Evolutionary conservation across 2,888 invertebrate genomes (phyloP).

Genomic region (Hirtodrosophila confusa): DNA sequence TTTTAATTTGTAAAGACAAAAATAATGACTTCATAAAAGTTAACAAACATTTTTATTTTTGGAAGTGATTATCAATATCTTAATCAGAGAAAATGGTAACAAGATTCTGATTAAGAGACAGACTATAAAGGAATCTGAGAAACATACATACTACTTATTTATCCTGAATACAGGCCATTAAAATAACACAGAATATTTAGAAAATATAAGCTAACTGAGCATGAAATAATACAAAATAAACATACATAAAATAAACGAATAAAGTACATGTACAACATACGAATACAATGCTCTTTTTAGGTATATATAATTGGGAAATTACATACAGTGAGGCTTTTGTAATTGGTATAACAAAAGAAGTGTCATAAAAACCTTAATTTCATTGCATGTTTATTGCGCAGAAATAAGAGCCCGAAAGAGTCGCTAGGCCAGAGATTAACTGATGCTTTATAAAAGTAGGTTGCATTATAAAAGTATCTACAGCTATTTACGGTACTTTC

Average conservation of each 20-base stretch:
- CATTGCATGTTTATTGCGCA: constrained; percentile 49
- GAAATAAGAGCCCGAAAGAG: constrained; percentile 45
- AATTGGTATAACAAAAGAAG: constrained; percentile 24
- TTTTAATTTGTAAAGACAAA: constrained; percentile 2
- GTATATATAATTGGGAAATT: too few species aligned
- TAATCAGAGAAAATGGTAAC: too few species aligned
- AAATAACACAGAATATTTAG: too few species aligned
- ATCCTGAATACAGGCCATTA: too few species aligned
- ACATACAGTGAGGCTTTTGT: background rate
- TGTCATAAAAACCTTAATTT: constrained; percentile 60
- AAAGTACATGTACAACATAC: constrained; percentile 8
- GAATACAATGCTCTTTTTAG: background rate
- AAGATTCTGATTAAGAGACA: too few species aligned
- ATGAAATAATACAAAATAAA: background rate
- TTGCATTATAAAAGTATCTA: constrained; percentile 37
- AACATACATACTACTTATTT: too few species aligned
- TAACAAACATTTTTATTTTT: too few species aligned
- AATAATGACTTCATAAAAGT: too few species aligned
- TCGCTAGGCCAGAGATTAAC: constrained; percentile 40
- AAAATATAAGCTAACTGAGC: too few species aligned
- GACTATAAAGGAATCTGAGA: too few species aligned
- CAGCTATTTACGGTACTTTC: constrained; percentile 56
- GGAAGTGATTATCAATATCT: too few species aligned
- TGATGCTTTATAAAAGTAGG: constrained; percentile 36
- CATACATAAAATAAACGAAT: constrained; percentile 2